Conservation (phyloP, 2,113 vertebrate species). For the Carassius carassius region DNA sequence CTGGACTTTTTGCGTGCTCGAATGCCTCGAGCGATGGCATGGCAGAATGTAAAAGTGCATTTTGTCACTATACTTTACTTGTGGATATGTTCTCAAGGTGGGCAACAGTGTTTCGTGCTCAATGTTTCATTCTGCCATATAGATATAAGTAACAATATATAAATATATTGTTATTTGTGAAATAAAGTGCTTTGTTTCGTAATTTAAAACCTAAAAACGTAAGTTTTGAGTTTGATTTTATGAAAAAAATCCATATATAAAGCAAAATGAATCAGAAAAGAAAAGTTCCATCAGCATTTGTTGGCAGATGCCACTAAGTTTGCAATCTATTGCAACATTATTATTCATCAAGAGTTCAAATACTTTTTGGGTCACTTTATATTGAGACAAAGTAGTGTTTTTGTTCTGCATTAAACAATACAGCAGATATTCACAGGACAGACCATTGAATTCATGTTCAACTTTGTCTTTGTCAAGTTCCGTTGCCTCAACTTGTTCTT, state of each 20-base stretch:
- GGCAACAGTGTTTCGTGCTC: not conserved
- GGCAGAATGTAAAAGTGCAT: not conserved
- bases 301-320: not conserved
- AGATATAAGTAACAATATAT: not conserved
- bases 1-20: not conserved
- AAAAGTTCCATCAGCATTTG: not conserved
- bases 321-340: not conserved
- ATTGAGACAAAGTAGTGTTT: not conserved
- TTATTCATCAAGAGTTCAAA: not conserved
- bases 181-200: not conserved
- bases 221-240: not conserved
- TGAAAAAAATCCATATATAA: not conserved
- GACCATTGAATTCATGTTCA: not conserved
- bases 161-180: not conserved
- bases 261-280: not conserved
- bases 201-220: not conserved
- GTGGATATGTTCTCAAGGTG: slow-evolving; percentile 26
- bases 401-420: not conserved
- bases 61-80: not conserved
- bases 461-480: not conserved
- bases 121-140: not conserved
- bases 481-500: not conserved
- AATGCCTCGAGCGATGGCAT: slow-evolving; percentile 35
- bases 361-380: not conserved
- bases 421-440: not conserved